Base-by-base conservation (phyloP, 2,888 invertebrate species). In the Dryobota labecula region DNA sequence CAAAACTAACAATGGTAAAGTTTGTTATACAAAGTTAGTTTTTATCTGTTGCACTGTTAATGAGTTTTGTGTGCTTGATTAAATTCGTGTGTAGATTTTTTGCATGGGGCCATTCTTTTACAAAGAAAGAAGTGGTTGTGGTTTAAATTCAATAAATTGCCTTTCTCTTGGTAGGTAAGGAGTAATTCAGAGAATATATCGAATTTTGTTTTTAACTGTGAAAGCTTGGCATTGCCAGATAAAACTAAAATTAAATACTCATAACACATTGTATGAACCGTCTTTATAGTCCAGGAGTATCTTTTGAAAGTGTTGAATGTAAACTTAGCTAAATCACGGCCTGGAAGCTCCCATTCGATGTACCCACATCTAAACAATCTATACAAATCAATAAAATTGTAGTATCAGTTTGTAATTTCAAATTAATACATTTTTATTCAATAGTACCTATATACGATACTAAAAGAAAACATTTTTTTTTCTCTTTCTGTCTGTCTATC, bases 241-340 rank as follows among this genome's bases (percentile, higher is more conserved):
- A 38, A 49, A 72, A 64, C 20, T 51, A 3, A 58, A 45, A 51
- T 38, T 41, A 30, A 47, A 51, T 33, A 53, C 24, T 54, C 24
- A 60, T 24, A 41, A 24, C 27, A 58, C 51, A 13, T 72, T 61
- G 41, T 36, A 56, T 20, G 24, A 66, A 33, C 11, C 33, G 20
- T 56, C 20, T 67, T 43, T 61, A 66, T 56, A 49, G 24, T 41
- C 20, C 41, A 41, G 30, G 41, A 60, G 54, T 30, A 41, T 43
- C 36, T 30, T 41, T 54, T 24, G 45, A 45, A 63, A 41, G n/a
- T 45, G n/a, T 30, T 30, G 27, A 8, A 20, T 45, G 58, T 38
- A 41, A 27, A 20, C 27, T 27, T 13, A 43, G n/a, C 20, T n/a
- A 61, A 43, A 15, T 30, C 30, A n/a, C 30, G n/a, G 20, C 15